Evolutionary conservation across 2,113 vertebrate species (phyloP), one percentile per base, ranked within the genome.

Genomic region (Leptocoma aspasia): DNA sequence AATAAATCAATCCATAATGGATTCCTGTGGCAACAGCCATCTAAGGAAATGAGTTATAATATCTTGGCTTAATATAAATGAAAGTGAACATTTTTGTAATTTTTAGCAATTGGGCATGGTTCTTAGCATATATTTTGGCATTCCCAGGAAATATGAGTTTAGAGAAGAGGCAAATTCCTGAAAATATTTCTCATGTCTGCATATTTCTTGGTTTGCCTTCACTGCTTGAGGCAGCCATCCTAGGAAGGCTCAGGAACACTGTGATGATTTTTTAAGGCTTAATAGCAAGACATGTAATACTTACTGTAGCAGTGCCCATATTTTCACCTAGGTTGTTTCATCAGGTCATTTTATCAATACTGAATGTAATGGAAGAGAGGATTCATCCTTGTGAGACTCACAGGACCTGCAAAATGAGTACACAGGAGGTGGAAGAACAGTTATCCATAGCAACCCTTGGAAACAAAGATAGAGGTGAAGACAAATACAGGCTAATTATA

Each of bases 381-480:
- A 65, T 87, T 92, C 45, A 86, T 82, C 72, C 57, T 84, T 75
- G 10, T 52, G 65, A 75, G 69, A 21, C 52, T 84, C 89, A 81
- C 31, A 94, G 71, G 80, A 92, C 89, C 69, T 82, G 37, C 61
- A 89, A 87, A 95, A 91, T 79, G 79, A 88, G 88, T 79, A 65
- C 65, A 49, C 26, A 37, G 42, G 61, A 94, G 91, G 44, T 84
- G 49, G 80, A 92, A 92, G 77, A 92, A 76, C 44, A 71, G 77
- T 95, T 87, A 61, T 86, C 79, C 79, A 85, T 90, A 89, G 94
- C 94, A 95, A 89, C 95, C 56, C 81, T 96, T 82, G 84, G 92
- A 89, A 95, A 94, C 76, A 96, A 93, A 88, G 94, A 94, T 56
- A 90, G 90, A 93, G 82, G 95, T 95, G 94, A 94, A 93, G 89